Base-by-base conservation (phyloP, 1,140 invertebrate genomes). In the Ips nitidus region DNA sequence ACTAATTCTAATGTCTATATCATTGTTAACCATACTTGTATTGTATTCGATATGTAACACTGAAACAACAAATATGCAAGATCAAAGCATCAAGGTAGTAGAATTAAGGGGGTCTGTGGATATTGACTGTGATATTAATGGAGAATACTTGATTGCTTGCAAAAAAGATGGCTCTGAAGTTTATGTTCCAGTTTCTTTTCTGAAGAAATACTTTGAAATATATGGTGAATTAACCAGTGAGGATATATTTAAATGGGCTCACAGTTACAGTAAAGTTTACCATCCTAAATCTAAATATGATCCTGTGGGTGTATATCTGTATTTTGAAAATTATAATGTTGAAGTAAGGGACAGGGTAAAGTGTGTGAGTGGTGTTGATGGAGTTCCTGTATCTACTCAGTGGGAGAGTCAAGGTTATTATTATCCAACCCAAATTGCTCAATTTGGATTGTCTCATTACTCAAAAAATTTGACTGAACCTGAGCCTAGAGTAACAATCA, bases 401-500 rank as follows among this genome's bases (percentile, higher is more conserved):
- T 99, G 97, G 97, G 92, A 95, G 70, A 91, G 89, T 38, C 86
- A 88, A 55, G 97, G 73, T 0, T 98, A 99, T 81, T 97, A 91
- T 80, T 99, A 99, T 84, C 96, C 97, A 0, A 98, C 97, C 1
- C 98, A 99, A 85, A 98, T 99, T 72, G 95, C 97, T 2, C 98
- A 99, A 81, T 99, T 95, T 81, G 98, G 94, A 0, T 81, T 99
- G 43, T 94, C 95, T 39, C 98, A 99, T 82, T 99, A 97, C 82
- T 97, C 94, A 80, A 98, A 98, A 83, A 94, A 95, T 82, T 78
- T 95, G 22, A 93, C 91, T 0, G 92, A 94, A 75, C 87, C 90
- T 1, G 87, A 90, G 74, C 91, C 91, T 3, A 84, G 87, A 43
- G 81, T 87, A 69, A 87, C 85, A 73, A 73, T 88, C 0, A 81